Percentiles rank a stretch among this genome's conserved stretches.
Evolutionary conservation across 2,797 vertebrate genomes (phyloP).

Genomic region (Rousettus madagascariensis): DNA sequence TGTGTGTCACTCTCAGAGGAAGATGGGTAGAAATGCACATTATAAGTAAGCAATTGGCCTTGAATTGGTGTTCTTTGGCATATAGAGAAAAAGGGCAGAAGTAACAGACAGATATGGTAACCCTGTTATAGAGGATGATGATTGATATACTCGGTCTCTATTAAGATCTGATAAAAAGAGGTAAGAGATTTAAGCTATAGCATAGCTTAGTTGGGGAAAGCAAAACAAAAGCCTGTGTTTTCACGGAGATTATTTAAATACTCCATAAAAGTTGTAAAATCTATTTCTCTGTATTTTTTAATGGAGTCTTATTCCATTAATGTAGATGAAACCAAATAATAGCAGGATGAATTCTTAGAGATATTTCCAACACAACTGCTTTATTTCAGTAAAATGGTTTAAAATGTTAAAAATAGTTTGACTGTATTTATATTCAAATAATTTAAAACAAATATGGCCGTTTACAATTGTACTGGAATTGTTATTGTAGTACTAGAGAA

Average conservation of each 20-base stretch:
- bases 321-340: not conserved
- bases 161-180: not conserved
- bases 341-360: not conserved
- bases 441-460: slow-evolving; percentile 4
- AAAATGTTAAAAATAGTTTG: not conserved
- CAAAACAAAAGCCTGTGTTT: not conserved
- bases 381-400: slow-evolving; percentile 10
- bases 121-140: not conserved
- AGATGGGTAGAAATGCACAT: not conserved
- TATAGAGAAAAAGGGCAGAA: not conserved
- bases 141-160: not conserved
- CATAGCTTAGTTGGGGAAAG: not conserved
- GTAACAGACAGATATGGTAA: not conserved
- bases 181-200: not conserved
- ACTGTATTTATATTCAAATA: not conserved
- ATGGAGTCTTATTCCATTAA: not conserved
- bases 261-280: not conserved
- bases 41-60: not conserved
- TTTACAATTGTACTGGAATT: not conserved
- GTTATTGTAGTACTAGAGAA: not conserved
- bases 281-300: not conserved
- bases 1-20: not conserved
- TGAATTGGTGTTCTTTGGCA: not conserved
- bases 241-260: not conserved
- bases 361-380: not conserved